Percentiles rank a stretch among this genome's conserved stretches.
These are phyloP conservation scores for Crotalus horridus DNA, from an alignment of 2,113 vertebrate genomes.

Conservation along the genomic window DNA sequence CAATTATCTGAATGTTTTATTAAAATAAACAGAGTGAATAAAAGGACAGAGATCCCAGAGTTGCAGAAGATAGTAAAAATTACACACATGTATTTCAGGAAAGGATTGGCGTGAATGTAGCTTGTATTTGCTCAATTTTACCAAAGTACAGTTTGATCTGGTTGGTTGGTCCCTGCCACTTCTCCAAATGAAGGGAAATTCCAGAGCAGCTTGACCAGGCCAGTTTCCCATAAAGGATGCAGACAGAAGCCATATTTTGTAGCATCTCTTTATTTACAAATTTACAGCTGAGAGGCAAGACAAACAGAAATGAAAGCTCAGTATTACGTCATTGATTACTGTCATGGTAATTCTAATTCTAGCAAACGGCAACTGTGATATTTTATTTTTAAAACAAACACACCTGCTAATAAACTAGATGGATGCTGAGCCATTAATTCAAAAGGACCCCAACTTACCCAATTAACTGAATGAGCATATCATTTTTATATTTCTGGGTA, in stretches of 20 bases:
- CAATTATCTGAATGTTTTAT: background rate
- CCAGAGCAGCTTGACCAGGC: background rate
- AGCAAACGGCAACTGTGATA: background rate
- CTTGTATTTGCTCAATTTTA: background rate
- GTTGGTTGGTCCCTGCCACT: background rate
- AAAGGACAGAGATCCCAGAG: background rate
- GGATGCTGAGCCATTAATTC: background rate
- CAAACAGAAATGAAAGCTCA: background rate
- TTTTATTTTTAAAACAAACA: background rate
- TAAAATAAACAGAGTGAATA: background rate
- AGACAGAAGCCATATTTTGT: background rate
- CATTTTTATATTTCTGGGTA: background rate
- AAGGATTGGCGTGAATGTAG: background rate
- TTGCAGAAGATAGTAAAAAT: background rate
- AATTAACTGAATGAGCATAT: background rate
- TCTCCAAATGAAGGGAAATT: background rate
- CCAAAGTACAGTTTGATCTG: background rate
- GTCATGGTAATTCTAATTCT: background rate
- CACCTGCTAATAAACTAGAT: background rate
- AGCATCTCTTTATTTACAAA: conserved; percentile 1
- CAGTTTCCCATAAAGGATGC: background rate
- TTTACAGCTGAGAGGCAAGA: background rate
- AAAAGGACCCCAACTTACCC: background rate
- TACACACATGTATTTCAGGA: background rate
- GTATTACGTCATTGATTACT: background rate